Conservation (phyloP, 2,888 invertebrate genomes). For the Protophormia terraenovae region DNA sequence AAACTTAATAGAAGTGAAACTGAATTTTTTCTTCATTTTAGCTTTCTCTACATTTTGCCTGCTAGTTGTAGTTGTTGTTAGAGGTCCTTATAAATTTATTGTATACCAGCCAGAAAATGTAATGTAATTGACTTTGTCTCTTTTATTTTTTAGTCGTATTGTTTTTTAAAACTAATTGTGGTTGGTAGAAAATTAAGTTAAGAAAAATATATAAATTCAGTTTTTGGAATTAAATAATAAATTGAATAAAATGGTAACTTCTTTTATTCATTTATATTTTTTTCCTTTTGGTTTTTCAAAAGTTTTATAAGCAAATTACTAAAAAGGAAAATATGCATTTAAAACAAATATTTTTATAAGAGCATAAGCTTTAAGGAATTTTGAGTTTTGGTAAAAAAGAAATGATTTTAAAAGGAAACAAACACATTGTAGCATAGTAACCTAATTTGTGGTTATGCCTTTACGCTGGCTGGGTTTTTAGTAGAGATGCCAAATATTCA, state of each 20-base stretch:
- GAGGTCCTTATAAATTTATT: background rate
- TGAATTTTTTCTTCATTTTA: background rate
- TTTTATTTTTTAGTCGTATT: background rate
- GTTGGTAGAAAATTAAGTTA: constrained; percentile 33
- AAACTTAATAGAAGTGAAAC: constrained; percentile 18
- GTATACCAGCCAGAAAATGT: background rate
- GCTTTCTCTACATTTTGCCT: background rate
- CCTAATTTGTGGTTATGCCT: constrained; percentile 42
- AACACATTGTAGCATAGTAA: background rate
- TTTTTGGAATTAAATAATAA: constrained; percentile 51
- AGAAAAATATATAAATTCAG: constrained; percentile 33
- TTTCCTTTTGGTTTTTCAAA: background rate
- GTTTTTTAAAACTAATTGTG: constrained; percentile 50
- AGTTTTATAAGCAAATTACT: background rate
- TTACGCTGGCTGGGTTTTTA: background rate
- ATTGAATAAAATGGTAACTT: constrained; percentile 38
- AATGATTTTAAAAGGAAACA: background rate
- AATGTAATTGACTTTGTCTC: constrained; percentile 51
- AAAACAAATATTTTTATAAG: background rate
- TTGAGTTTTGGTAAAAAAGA: background rate
- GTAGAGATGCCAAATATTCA: background rate
- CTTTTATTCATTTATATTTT: constrained; percentile 7
- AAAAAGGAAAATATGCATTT: background rate
- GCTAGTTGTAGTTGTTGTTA: background rate
- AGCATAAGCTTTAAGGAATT: background rate